Conservation (phyloP, 2,113 vertebrate genomes). For the Psittacus erithacus region DNA sequence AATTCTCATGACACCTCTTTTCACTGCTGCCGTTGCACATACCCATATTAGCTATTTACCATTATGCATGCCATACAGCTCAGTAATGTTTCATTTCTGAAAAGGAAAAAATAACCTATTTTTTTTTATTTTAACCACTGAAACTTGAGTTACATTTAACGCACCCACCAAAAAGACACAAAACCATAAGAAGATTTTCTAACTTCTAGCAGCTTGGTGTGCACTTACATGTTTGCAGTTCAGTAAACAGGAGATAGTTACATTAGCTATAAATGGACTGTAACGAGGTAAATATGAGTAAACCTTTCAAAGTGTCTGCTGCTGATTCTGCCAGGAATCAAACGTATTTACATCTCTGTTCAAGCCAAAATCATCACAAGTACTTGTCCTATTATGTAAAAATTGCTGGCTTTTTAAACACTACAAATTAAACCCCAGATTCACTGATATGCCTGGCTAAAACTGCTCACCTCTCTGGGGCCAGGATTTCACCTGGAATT, state of each 20-base stretch:
- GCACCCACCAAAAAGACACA: neutral
- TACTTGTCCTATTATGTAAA: neutral
- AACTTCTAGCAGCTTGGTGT: neutral
- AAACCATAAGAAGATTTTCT: neutral
- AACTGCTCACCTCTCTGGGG: neutral
- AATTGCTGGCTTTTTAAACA: neutral
- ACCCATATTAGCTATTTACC: neutral
- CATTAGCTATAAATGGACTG: neutral
- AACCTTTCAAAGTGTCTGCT: neutral
- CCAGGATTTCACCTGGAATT: neutral
- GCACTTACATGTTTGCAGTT: neutral
- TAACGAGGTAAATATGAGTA: neutral
- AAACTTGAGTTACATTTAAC: neutral
- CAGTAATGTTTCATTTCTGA: neutral
- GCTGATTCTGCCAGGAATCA: neutral
- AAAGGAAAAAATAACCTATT: neutral
- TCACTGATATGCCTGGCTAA: neutral
- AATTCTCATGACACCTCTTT: neutral
- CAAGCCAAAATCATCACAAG: neutral
- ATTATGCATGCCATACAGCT: neutral
- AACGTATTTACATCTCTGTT: neutral
- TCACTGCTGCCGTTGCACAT: neutral
- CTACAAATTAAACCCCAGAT: neutral
- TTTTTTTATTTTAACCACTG: neutral
- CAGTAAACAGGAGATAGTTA: neutral